A percentile compares a stretch with the other conserved stretches of the same genome.
Conservation (phyloP, 2,797 vertebrate species). For the Zonotrichia albicollis region DNA sequence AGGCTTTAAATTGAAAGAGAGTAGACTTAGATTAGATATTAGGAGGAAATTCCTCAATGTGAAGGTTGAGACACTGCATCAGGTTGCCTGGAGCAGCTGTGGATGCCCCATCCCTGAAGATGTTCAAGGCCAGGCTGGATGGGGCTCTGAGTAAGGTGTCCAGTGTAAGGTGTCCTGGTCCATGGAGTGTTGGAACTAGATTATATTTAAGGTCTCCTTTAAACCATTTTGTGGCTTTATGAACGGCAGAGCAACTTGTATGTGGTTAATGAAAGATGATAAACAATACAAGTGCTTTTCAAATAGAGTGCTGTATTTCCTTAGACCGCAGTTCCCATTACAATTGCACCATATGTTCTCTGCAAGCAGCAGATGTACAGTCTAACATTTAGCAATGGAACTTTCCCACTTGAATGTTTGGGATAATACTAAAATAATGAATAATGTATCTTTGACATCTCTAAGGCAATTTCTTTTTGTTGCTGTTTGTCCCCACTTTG, state of each 20-base stretch:
- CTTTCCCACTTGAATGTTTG: neutral
- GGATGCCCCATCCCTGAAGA: neutral
- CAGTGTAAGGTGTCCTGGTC: neutral
- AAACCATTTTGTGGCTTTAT: neutral
- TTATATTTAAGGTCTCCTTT: neutral
- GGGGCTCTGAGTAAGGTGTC: neutral
- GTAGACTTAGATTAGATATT: neutral
- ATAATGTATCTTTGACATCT: neutral
- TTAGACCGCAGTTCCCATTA: constrained; percentile 26
- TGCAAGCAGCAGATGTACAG: constrained; percentile 13
- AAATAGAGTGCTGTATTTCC: neutral
- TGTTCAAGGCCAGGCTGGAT: neutral
- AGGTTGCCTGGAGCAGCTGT: neutral
- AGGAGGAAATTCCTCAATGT: neutral
- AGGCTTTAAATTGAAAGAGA: neutral
- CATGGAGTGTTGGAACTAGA: neutral
- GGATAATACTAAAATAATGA: neutral
- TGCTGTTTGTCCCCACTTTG: neutral
- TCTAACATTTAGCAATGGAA: constrained; percentile 32
- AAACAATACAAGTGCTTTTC: neutral
- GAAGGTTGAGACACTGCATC: neutral
- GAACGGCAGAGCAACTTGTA: neutral
- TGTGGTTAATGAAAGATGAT: neutral
- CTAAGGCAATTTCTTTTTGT: neutral
- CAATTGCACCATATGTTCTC: constrained; percentile 7